phyloP scores from a whole-genome alignment of 1,140 invertebrate species.

The Diachasma alloeum region DNA sequence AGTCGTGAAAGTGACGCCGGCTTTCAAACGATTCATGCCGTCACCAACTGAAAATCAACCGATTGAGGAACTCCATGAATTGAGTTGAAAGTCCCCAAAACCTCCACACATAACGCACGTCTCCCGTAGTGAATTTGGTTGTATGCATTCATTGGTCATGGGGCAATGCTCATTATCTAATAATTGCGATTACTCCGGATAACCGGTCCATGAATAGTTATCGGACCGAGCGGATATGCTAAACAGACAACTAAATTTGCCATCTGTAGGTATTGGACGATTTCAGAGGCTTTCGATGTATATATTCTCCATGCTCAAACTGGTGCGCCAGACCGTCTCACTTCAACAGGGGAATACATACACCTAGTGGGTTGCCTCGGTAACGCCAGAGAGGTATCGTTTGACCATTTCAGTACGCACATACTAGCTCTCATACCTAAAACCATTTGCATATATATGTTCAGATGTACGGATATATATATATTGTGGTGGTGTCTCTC shows the following conservation, averaged over 20 bases:
- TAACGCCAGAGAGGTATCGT: slow-evolving; percentile 18
- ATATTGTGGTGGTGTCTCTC: not conserved
- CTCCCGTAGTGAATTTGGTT: not conserved
- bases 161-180: slow-evolving; percentile 33
- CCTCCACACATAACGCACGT: not conserved
- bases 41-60: not conserved
- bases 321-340: not conserved
- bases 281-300: slow-evolving; percentile 24
- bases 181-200: slow-evolving; percentile 41
- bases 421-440: not conserved
- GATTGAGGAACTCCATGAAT: not conserved
- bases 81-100: not conserved
- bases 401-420: slow-evolving; percentile 11
- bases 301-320: not conserved
- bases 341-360: slow-evolving; percentile 7
- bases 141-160: slow-evolving; percentile 16
- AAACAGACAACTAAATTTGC: slow-evolving; percentile 34
- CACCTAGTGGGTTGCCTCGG: not conserved
- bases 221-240: slow-evolving; percentile 33
- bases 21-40: not conserved
- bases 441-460: slow-evolving; percentile 12
- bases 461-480: not conserved
- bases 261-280: slow-evolving; percentile 30
- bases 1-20: not conserved
- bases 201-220: slow-evolving; percentile 46